Evolutionary conservation across 2,797 vertebrate genomes (phyloP).

Genomic region (Peromyscus melanophrys): DNA sequence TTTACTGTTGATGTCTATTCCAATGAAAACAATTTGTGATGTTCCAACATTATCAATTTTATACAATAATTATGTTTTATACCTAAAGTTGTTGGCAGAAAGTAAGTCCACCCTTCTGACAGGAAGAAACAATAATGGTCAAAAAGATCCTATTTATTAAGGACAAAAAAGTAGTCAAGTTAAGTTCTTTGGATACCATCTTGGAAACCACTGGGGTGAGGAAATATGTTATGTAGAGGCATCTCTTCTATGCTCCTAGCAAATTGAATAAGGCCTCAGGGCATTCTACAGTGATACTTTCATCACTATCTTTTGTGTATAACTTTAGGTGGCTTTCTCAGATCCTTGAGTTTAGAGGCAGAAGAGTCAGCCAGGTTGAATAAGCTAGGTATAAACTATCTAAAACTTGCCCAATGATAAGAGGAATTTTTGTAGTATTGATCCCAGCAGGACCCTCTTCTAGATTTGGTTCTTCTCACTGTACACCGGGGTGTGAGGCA

Average conservation of each 20-base stretch:
- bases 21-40: conserved; percentile 9
- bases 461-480: background rate
- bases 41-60: background rate
- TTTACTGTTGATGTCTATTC: background rate
- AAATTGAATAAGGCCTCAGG: background rate
- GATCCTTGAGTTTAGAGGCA: background rate
- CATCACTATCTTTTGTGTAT: background rate
- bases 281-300: background rate
- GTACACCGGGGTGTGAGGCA: background rate
- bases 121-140: conserved; percentile 28
- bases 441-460: background rate
- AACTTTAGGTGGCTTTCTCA: background rate
- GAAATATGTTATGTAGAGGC: background rate
- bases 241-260: background rate
- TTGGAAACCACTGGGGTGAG: background rate
- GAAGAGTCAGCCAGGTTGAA: conserved; percentile 22
- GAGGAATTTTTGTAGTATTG: background rate
- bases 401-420: background rate
- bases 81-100: background rate
- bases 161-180: background rate
- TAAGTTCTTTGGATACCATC: conserved; percentile 37
- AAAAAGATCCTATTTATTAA: background rate
- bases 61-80: conserved; percentile 13
- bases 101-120: background rate
- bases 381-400: background rate